phyloP scores from a whole-genome alignment of 2,888 invertebrate species.

The Tipula vernalis region DNA sequence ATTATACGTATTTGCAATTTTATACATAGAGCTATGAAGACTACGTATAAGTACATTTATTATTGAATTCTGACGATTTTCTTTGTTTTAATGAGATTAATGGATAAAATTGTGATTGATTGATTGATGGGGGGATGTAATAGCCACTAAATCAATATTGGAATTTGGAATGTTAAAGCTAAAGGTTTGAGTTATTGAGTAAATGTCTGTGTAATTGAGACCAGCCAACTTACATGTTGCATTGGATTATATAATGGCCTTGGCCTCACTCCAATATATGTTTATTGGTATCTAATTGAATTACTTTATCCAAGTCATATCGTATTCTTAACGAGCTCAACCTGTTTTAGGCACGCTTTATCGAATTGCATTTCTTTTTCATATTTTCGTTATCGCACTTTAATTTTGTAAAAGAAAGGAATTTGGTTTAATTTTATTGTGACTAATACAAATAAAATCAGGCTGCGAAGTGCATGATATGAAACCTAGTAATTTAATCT shows the following conservation, averaged over 20 bases:
- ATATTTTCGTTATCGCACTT: neutral
- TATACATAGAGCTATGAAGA: neutral
- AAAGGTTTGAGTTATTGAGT: neutral
- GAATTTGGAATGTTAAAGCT: neutral
- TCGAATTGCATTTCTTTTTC: neutral
- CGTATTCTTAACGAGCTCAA: no score
- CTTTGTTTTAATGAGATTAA: slow-evolving; percentile 7
- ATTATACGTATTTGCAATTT: neutral
- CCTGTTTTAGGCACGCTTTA: neutral
- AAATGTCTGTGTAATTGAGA: neutral
- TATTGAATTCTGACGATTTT: neutral
- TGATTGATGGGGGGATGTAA: neutral
- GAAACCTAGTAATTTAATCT: no score
- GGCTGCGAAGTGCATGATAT: no score
- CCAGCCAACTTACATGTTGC: neutral
- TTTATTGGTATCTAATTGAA: neutral
- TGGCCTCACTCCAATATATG: neutral
- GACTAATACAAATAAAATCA: no score
- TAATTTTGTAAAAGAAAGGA: neutral
- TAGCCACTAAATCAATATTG: neutral
- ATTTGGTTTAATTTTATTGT: no score
- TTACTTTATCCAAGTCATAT: neutral
- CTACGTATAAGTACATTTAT: neutral
- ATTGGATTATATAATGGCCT: neutral
- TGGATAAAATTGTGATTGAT: neutral